These are phyloP conservation scores for Polydrusus pterygomalis DNA, from an alignment of 2,888 invertebrate genomes.

Conservation along the genomic window DNA sequence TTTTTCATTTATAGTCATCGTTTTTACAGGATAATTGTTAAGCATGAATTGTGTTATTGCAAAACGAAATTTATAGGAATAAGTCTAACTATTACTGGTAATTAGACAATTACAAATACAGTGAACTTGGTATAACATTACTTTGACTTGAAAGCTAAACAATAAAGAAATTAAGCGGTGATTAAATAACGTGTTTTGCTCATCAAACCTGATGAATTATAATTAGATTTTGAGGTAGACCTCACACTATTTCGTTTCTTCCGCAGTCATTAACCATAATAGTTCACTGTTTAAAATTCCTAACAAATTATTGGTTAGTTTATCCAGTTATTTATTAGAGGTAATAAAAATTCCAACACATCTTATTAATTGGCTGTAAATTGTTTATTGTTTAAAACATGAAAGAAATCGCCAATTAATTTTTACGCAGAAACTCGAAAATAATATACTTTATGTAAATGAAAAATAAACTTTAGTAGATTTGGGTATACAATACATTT, in stretches of 20 bases:
- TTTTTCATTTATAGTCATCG: too few relatives aligned
- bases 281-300: constrained; percentile 30
- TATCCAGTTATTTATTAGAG: constrained; percentile 28
- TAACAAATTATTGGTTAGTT: constrained; percentile 30
- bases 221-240: constrained; percentile 26
- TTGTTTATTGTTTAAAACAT: constrained; percentile 27
- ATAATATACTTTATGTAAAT: not conserved
- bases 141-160: not conserved
- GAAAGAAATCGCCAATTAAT: constrained; percentile 20
- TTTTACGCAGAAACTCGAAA: constrained; percentile 1
- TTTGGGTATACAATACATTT: not conserved
- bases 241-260: constrained; percentile 11
- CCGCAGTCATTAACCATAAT: constrained; percentile 26
- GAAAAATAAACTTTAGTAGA: constrained; percentile 2
- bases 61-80: not conserved
- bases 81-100: not conserved
- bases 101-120: constrained; percentile 22
- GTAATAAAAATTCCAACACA: constrained; percentile 33
- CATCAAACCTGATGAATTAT: constrained; percentile 29
- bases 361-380: constrained; percentile 26
- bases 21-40: too few relatives aligned
- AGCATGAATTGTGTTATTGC: too few relatives aligned
- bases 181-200: constrained; percentile 24
- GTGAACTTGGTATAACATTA: not conserved
- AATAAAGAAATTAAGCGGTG: constrained; percentile 2